Evolutionary conservation across 2,113 vertebrate genomes (phyloP).

Genomic region (Hirundichthys speculiger): DNA sequence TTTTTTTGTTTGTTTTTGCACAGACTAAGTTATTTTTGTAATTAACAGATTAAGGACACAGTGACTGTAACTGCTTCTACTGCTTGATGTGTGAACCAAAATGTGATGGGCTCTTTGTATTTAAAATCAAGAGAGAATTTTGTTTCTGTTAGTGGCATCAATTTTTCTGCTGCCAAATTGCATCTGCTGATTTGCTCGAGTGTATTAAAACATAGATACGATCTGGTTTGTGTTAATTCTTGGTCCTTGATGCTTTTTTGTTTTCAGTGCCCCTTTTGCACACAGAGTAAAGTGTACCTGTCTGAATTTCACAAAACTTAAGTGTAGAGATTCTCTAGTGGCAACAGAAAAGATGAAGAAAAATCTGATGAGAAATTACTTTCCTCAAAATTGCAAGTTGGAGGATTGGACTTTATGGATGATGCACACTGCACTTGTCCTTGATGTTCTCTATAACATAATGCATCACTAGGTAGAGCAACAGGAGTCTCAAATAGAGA

Average conservation of each 20-base stretch:
- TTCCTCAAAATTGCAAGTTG: no score
- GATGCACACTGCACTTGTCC: no score
- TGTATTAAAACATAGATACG: slow-evolving; percentile 68
- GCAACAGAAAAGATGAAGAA: no score
- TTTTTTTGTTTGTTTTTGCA: slow-evolving; percentile 21
- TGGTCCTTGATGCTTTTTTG: background rate
- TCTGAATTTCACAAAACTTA: no score
- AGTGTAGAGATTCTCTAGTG: no score
- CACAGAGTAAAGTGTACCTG: background rate
- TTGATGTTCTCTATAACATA: no score
- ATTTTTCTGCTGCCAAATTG: slow-evolving; percentile 55
- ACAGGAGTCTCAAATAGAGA: slow-evolving; percentile 23
- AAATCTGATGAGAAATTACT: no score
- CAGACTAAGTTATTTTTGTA: slow-evolving; percentile 59
- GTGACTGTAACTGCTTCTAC: slow-evolving; percentile 26
- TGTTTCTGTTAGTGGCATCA: slow-evolving; percentile 40
- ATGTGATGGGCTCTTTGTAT: slow-evolving; percentile 54
- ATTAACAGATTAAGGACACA: slow-evolving; percentile 3
- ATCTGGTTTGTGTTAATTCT: background rate
- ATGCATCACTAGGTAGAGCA: no score
- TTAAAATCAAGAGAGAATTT: slow-evolving; percentile 35
- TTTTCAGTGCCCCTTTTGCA: background rate
- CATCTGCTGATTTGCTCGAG: slow-evolving; percentile 51
- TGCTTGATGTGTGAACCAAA: slow-evolving; percentile 35
- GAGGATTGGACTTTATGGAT: no score